These are phyloP conservation scores for Galago senegalensis DNA, from an alignment of 2,797 vertebrate genomes.

Conservation along the genomic window DNA sequence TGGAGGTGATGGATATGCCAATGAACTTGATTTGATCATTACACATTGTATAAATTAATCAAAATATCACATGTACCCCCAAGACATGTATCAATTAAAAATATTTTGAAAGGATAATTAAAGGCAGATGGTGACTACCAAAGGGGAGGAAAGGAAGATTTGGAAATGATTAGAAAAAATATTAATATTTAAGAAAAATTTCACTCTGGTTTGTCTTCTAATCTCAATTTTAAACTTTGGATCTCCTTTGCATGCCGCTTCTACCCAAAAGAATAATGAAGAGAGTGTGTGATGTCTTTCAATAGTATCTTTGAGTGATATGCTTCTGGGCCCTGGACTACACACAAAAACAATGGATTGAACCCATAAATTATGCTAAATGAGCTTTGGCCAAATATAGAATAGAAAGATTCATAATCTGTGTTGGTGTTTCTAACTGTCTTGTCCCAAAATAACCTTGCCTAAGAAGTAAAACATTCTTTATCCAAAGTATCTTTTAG, in stretches of 20 bases:
- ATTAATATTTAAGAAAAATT: conserved; percentile 18
- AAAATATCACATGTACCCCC: neutral
- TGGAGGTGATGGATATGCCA: neutral
- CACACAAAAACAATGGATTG: neutral
- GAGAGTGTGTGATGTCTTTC: neutral
- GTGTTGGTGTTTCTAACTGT: conserved; percentile 3
- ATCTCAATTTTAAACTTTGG: conserved; percentile 34
- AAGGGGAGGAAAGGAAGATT: conserved; percentile 14
- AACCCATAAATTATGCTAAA: neutral
- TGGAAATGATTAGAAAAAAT: conserved; percentile 42
- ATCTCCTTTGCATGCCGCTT: neutral
- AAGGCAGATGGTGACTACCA: conserved; percentile 15
- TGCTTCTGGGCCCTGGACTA: neutral
- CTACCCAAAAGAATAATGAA: neutral
- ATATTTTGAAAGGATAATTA: neutral
- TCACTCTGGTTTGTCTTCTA: neutral
- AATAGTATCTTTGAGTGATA: neutral
- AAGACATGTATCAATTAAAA: neutral
- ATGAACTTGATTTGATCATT: neutral
- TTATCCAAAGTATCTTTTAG: conserved; percentile 39
- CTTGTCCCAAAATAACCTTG: conserved; percentile 29
- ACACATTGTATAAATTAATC: neutral
- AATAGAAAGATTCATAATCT: neutral
- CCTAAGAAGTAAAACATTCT: conserved; percentile 10
- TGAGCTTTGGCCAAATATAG: conserved; percentile 27